These are phyloP conservation scores for Pseudochirops cupreus DNA, from an alignment of 2,797 vertebrate genomes.

Conservation along the genomic window DNA sequence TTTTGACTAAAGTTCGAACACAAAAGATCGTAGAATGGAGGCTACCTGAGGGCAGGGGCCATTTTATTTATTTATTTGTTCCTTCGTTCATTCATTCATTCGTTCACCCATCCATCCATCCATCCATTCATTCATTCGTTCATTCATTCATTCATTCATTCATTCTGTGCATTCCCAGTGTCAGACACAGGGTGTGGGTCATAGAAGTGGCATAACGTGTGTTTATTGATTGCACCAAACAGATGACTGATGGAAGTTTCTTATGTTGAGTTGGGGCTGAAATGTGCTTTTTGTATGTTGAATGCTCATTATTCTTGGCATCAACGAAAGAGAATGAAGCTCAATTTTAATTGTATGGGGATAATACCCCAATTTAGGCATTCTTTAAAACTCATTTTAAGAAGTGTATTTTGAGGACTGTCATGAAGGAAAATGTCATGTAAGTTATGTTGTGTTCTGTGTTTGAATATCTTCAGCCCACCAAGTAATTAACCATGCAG, in stretches of 20 bases:
- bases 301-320: constrained; percentile 72
- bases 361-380: constrained; percentile 73
- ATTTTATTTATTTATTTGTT: not conserved
- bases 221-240: not conserved
- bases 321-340: constrained; percentile 48
- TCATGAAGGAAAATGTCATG: constrained; percentile 68
- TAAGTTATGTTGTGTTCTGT: constrained; percentile 47
- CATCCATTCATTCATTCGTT: too few relatives aligned
- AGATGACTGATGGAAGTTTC: not conserved
- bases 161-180: not conserved
- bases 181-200: not conserved
- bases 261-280: constrained; percentile 12
- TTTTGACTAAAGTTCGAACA: not conserved
- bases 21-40: not conserved
- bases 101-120: too few relatives aligned
- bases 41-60: not conserved
- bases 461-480: constrained; percentile 68
- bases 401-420: constrained; percentile 69
- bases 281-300: constrained; percentile 64
- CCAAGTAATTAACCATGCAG: constrained; percentile 79
- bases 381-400: constrained; percentile 75
- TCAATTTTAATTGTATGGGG: constrained; percentile 66
- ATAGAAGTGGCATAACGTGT: not conserved
- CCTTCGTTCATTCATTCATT: too few relatives aligned
- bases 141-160: too few relatives aligned